A percentile compares a stretch with the other conserved stretches of the same genome.
phyloP scores from a whole-genome alignment of 2,888 invertebrate genomes.

The Frankliniella intonsa region DNA sequence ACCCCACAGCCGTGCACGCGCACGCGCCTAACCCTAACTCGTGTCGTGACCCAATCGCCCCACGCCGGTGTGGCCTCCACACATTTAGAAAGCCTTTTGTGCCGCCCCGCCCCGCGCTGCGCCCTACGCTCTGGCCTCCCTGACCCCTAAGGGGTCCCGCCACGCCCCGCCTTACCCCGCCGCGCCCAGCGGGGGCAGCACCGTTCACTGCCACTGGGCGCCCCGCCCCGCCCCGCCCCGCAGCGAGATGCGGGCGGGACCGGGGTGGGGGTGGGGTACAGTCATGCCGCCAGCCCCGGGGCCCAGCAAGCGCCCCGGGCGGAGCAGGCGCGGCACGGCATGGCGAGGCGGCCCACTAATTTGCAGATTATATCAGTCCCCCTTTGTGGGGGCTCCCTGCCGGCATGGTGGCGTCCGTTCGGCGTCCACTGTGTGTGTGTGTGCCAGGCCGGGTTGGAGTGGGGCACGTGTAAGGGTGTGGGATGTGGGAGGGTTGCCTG shows the following conservation, averaged over 20 bases:
- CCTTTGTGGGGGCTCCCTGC: background rate
- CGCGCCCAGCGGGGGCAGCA: background rate
- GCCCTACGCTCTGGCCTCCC: background rate
- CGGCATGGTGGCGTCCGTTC: background rate
- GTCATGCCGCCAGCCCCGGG: background rate
- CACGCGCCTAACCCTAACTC: no score
- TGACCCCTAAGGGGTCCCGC: background rate
- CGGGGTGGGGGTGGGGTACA: background rate
- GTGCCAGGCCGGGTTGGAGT: no score
- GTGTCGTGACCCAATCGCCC: no score
- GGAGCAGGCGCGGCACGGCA: background rate
- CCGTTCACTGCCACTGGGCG: no score
- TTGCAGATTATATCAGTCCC: constrained; percentile 20
- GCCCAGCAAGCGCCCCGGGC: background rate
- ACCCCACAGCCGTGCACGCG: background rate
- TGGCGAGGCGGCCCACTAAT: background rate
- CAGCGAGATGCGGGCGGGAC: background rate
- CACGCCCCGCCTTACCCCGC: background rate
- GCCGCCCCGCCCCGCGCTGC: background rate
- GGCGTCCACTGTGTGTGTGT: background rate
- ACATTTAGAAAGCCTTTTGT: no score
- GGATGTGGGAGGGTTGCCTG: background rate
- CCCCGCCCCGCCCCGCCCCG: background rate
- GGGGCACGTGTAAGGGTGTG: no score
- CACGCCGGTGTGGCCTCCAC: background rate